Evolutionary conservation across 1,140 invertebrate species (phyloP).

Genomic region (Trialeurodes vaporariorum): DNA sequence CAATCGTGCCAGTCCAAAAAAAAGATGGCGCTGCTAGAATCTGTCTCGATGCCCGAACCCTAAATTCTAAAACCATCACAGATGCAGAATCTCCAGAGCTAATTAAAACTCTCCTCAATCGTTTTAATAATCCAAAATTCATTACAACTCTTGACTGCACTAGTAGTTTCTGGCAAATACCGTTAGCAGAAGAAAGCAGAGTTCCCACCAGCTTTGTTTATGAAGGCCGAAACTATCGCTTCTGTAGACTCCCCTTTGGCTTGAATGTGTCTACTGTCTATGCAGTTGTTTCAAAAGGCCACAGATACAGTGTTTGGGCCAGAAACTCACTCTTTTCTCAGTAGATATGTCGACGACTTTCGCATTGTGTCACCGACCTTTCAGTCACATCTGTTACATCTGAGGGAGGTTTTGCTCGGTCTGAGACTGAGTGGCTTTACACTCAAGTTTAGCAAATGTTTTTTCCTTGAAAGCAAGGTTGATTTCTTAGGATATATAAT

Average conservation of each 20-base stretch:
- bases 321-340: background rate
- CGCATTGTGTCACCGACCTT: no score
- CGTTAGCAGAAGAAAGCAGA: background rate
- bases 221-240: background rate
- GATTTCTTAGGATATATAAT: background rate
- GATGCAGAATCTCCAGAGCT: background rate
- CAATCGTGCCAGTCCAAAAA: background rate
- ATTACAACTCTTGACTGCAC: background rate
- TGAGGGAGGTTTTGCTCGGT: no score
- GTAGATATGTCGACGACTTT: background rate
- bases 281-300: background rate
- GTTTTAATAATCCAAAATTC: background rate
- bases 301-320: background rate
- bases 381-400: no score
- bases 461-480: background rate
- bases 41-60: background rate
- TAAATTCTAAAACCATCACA: background rate
- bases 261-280: background rate
- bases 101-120: background rate
- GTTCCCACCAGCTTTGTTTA: background rate
- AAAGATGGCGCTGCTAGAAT: background rate
- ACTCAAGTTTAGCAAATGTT: background rate
- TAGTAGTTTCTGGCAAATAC: background rate
- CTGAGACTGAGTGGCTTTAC: background rate
- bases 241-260: background rate